These are phyloP conservation scores for Sebastes taczanowskii DNA, from an alignment of 2,797 vertebrate genomes.

Conservation along the genomic window DNA sequence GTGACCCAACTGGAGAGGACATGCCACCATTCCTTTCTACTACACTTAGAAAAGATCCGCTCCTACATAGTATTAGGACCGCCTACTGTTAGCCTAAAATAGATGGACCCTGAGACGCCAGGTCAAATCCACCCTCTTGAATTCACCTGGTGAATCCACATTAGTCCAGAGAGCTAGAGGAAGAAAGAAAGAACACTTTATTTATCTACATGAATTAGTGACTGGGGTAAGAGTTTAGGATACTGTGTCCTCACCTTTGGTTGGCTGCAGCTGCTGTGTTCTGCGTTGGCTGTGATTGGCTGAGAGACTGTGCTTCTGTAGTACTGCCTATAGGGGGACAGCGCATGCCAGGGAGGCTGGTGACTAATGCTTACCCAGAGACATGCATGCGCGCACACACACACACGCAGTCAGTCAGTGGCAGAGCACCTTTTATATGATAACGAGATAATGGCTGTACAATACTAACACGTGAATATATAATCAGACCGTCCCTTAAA, in stretches of 20 bases:
- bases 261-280: slow-evolving; percentile 71
- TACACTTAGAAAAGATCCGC: neutral
- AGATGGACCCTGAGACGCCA: neutral
- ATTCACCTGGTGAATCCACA: neutral
- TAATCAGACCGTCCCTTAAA: neutral
- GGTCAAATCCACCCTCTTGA: neutral
- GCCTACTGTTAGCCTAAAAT: neutral
- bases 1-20: neutral
- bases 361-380: slow-evolving; percentile 64
- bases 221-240: slow-evolving; percentile 1
- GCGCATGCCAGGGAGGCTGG: slow-evolving; percentile 59
- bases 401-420: slow-evolving; percentile 1
- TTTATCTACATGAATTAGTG: neutral
- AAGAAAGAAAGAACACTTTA: neutral
- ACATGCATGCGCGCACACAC: slow-evolving; percentile 45
- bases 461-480: slow-evolving; percentile 29
- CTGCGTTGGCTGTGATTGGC: slow-evolving; percentile 68
- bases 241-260: slow-evolving; percentile 40
- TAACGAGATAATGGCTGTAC: slow-evolving; percentile 28
- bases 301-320: slow-evolving; percentile 64
- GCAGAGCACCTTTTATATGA: slow-evolving; percentile 4
- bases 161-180: neutral
- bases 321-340: slow-evolving; percentile 43
- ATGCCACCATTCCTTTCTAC: neutral
- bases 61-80: neutral